A percentile compares a stretch with the other conserved stretches of the same genome.
These are phyloP conservation scores for Probaryconus sp. DNA, from an alignment of 1,140 invertebrate genomes.

Conservation along the genomic window DNA sequence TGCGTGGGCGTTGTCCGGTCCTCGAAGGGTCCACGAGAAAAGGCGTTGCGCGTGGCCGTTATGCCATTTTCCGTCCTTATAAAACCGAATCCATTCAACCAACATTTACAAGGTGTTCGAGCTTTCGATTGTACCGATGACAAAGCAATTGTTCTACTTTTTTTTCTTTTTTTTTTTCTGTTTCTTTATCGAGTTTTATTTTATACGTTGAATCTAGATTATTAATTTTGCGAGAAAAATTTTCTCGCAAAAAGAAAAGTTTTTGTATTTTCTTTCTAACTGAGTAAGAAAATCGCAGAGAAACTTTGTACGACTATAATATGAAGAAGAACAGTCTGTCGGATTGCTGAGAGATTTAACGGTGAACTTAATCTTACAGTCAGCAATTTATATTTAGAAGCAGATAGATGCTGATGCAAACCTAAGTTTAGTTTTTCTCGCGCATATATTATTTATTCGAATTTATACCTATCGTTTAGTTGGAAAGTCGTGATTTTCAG, in stretches of 20 bases:
- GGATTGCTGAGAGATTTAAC: slow-evolving; percentile 2
- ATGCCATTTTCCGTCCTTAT: slow-evolving; percentile 65
- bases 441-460: too few species aligned
- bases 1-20: slow-evolving; percentile 71
- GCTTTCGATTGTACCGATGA: slow-evolving; percentile 41
- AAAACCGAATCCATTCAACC: slow-evolving; percentile 43
- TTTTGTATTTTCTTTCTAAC: too few species aligned
- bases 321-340: too few species aligned
- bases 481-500: too few species aligned
- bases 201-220: too few species aligned
- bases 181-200: background rate
- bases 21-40: slow-evolving; percentile 54
- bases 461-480: too few species aligned
- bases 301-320: too few species aligned
- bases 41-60: slow-evolving; percentile 57
- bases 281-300: too few species aligned
- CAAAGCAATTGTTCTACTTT: slow-evolving; percentile 51
- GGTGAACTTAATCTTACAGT: background rate
- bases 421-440: too few species aligned
- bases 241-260: too few species aligned
- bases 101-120: slow-evolving; percentile 35
- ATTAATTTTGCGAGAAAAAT: too few species aligned
- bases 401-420: background rate
- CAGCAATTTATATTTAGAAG: slow-evolving; percentile 16
- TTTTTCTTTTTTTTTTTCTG: slow-evolving; percentile 1